Base-by-base conservation (phyloP, 1,140 invertebrate genomes). In the Cepaea nemoralis region DNA sequence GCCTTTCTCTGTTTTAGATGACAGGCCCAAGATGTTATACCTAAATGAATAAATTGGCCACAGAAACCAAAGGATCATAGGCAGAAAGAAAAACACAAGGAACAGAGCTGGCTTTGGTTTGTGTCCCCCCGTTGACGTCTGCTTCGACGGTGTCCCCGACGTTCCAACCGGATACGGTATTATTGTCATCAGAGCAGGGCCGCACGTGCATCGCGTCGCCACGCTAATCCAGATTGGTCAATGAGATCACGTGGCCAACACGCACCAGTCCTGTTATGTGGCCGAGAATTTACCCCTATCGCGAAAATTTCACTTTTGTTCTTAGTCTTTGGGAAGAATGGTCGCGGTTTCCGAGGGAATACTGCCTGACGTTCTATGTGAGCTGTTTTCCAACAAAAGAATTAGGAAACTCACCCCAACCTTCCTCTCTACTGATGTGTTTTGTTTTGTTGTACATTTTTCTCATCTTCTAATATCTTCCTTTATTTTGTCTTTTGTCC, bases 161-260 rank as follows among this genome's bases (percentile, higher is more conserved):
- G n/a, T 1, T 74, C 71, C 31, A 31, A 33, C 71, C 71, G 71
- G 71, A 74, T 74, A 45, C 71, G 27, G 71, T 33, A 74, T 45
- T 74, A 74, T 74, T 74, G 40, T 74, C 71, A 74, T 74, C 71
- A n/a, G 71, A 45, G 71, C 71, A 74, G 19, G 14, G 42, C 22
- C 37, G 31, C 71, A 74, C 71, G 39, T 48, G 71, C 42, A 40
- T 42, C 37, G 6, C 35, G 19, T 74, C 71, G 19, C 27, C 42
- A 1, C 12, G 71, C 71, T 48, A 42, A 74, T 39, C 40, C 71
- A 42, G 71, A 48, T 39, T 74, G 71, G 71, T 74, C 71, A 74
- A 74, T 50, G n/a, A 48, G 42, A 45, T 42, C 71, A 74, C 71
- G 71, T 74, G 71, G 22, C 40, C 6, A n/a, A 45, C 71, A 48